phyloP scores from a whole-genome alignment of 2,797 vertebrate genomes.

The Dromococcyx pavoninus region DNA sequence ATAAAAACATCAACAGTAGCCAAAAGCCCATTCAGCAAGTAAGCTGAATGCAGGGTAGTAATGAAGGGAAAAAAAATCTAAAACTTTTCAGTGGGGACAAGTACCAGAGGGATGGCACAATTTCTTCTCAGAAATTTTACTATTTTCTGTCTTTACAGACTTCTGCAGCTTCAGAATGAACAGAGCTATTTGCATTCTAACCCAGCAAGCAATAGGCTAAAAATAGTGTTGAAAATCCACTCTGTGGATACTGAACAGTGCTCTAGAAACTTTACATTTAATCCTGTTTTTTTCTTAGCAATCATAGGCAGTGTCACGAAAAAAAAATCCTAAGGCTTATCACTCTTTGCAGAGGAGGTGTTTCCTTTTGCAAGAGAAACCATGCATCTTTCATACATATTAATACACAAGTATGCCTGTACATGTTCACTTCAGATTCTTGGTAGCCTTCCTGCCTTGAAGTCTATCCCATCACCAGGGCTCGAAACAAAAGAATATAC shows the following conservation, averaged over 20 bases:
- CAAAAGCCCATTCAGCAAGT: not conserved
- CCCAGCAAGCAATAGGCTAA: not conserved
- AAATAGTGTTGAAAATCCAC: constrained; percentile 15
- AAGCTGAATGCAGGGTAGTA: not conserved
- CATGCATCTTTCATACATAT: constrained; percentile 21
- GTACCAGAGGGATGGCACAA: not conserved
- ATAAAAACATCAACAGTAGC: not conserved
- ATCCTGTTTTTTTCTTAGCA: not conserved
- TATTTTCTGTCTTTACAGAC: not conserved
- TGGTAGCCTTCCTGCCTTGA: not conserved
- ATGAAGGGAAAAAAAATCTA: not conserved
- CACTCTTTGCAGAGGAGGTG: constrained; percentile 19
- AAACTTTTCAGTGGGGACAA: not conserved
- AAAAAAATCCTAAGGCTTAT: constrained; percentile 1
- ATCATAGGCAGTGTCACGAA: not conserved
- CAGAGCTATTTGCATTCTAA: not conserved
- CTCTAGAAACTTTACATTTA: not conserved
- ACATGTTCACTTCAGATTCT: not conserved
- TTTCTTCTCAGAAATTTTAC: not conserved
- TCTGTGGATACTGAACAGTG: not conserved
- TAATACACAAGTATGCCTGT: constrained; percentile 1
- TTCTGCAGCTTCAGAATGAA: not conserved
- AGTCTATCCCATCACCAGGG: not conserved
- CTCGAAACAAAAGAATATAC: not conserved
- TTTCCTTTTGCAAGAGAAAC: not conserved